Conservation (phyloP, 2,113 vertebrate species). For the Tympanuchus pallidicinctus region DNA sequence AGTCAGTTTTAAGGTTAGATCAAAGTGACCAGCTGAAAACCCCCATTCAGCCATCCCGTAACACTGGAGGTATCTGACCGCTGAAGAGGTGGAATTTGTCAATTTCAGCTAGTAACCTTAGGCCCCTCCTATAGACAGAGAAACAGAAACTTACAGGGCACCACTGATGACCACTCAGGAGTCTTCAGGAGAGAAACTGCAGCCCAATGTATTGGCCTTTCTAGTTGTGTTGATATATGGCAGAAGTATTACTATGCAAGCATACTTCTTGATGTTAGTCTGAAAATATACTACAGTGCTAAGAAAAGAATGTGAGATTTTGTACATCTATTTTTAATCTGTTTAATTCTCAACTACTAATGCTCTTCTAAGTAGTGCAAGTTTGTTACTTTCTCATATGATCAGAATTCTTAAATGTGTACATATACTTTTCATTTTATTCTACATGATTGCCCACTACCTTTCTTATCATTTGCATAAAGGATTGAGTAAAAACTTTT, state of each 20-base stretch:
- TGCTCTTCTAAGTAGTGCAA: neutral
- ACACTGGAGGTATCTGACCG: neutral
- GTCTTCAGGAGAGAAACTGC: neutral
- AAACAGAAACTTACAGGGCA: neutral
- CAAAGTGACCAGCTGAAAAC: neutral
- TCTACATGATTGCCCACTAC: neutral
- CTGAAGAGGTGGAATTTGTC: neutral
- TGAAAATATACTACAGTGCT: neutral
- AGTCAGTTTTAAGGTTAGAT: neutral
- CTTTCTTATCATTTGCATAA: neutral
- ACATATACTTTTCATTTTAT: neutral
- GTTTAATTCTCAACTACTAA: neutral
- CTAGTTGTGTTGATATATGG: neutral
- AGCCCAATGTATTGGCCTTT: neutral
- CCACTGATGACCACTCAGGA: neutral
- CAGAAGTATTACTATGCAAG: neutral
- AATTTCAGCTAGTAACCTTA: accelerated
- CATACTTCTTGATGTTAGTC: neutral
- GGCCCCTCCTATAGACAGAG: neutral
- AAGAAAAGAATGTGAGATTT: neutral
- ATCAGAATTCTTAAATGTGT: neutral
- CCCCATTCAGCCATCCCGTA: accelerated
- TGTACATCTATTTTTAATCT: neutral
- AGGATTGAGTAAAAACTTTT: neutral
- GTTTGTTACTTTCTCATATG: neutral